These are phyloP conservation scores for Eristalis tenax DNA, from an alignment of 2,888 invertebrate genomes.

Conservation along the genomic window DNA sequence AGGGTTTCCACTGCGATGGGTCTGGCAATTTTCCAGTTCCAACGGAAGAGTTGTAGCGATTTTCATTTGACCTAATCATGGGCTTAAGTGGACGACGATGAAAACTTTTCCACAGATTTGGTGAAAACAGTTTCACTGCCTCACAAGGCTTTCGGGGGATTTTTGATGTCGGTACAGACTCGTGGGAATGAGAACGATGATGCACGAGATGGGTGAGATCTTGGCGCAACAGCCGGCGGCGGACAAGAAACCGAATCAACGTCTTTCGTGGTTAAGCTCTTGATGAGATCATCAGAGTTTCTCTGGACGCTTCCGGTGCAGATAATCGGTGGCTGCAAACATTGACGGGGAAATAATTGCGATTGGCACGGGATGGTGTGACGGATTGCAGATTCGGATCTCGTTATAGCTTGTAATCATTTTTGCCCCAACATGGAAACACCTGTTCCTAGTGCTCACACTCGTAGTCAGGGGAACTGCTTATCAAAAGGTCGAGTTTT, in stretches of 20 bases:
- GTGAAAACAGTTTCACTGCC: neutral
- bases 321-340: too few species aligned
- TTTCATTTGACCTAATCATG: slow-evolving; percentile 35
- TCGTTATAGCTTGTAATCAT: too few species aligned
- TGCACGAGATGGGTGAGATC: too few species aligned
- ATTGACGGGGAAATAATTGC: too few species aligned
- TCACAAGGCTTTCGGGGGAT: neutral
- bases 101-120: slow-evolving; percentile 3
- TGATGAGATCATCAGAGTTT: neutral
- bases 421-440: too few species aligned
- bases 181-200: neutral
- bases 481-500: too few species aligned
- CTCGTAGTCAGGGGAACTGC: too few species aligned
- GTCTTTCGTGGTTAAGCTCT: neutral
- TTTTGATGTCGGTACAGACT: neutral
- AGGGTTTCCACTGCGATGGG: neutral
- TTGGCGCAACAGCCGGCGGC: too few species aligned
- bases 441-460: too few species aligned
- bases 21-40: neutral
- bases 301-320: neutral
- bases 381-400: too few species aligned
- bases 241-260: neutral
- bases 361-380: too few species aligned
- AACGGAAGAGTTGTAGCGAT: slow-evolving; percentile 12
- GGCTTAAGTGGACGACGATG: slow-evolving; percentile 24